Percentiles rank a stretch among this genome's conserved stretches.
phyloP scores from a whole-genome alignment of 2,797 vertebrate genomes.

The Gila robusta region DNA sequence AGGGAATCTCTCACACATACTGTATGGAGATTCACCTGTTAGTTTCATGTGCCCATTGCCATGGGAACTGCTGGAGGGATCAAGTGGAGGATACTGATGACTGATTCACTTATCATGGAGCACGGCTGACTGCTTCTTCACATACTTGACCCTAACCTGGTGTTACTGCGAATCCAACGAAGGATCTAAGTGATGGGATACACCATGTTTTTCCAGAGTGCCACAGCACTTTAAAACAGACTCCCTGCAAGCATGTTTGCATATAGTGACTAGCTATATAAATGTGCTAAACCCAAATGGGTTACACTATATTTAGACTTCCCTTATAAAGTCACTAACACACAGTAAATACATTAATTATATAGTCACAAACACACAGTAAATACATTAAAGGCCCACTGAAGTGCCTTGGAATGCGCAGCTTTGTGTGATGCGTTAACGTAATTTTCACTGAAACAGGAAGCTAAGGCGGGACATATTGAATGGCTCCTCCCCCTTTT shows the following conservation, averaged over 20 bases:
- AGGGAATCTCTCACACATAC: neutral
- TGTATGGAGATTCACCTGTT: slow-evolving; percentile 17
- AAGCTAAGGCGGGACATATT: no score
- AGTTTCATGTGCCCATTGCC: slow-evolving; percentile 15
- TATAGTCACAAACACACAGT: no score
- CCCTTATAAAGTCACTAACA: neutral
- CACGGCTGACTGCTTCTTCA: slow-evolving; percentile 42
- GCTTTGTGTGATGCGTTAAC: no score
- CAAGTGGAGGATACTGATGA: slow-evolving; percentile 45
- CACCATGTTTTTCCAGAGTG: slow-evolving; percentile 21
- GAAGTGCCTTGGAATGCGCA: no score
- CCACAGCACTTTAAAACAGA: slow-evolving; percentile 18
- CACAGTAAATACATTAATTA: no score
- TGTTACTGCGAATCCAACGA: slow-evolving; percentile 19
- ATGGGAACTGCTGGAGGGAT: slow-evolving; percentile 38
- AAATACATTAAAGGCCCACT: no score
- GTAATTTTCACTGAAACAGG: no score
- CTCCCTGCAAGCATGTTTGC: slow-evolving; percentile 6
- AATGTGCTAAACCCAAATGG: neutral
- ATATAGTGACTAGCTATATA: neutral
- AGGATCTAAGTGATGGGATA: slow-evolving; percentile 41
- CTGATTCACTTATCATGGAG: slow-evolving; percentile 43
- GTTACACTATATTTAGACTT: neutral
- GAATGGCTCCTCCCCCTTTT: no score
- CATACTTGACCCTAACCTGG: slow-evolving; percentile 33